phyloP scores from a whole-genome alignment of 2,113 vertebrate species.

The Mustela lutreola region DNA sequence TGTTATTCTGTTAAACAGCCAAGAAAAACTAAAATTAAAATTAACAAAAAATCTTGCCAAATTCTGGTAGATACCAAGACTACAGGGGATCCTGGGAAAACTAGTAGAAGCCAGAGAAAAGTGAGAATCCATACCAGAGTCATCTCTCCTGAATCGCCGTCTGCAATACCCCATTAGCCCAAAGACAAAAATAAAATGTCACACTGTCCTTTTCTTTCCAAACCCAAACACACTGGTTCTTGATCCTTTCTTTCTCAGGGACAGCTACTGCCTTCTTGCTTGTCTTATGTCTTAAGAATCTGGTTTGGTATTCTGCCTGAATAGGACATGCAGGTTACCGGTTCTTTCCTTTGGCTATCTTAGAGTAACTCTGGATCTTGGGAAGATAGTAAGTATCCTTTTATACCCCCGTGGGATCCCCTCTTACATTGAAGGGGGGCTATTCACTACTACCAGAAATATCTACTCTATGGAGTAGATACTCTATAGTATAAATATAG shows the following conservation, averaged over 20 bases:
- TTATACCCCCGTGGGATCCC: neutral
- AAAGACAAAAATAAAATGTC: neutral
- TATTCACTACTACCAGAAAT: neutral
- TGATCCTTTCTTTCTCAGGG: neutral
- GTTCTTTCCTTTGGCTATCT: neutral
- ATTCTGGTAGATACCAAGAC: neutral
- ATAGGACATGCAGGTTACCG: neutral
- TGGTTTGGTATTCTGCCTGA: neutral
- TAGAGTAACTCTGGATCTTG: neutral
- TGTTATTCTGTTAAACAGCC: neutral
- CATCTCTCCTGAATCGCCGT: neutral
- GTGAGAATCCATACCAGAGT: neutral
- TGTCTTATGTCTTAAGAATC: neutral
- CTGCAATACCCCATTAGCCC: neutral
- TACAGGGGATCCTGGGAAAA: neutral
- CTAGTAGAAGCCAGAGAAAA: neutral
- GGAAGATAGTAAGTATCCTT: neutral
- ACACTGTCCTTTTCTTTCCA: neutral
- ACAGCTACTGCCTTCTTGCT: neutral
- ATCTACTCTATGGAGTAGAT: neutral
- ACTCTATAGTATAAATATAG: too few species aligned
- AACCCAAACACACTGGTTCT: neutral
- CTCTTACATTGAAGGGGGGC: neutral
- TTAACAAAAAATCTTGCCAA: neutral
- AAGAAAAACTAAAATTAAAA: neutral